Percentiles rank a stretch among this genome's conserved stretches.
Evolutionary conservation across 2,888 invertebrate species (phyloP).

Genomic region (Apoda limacodes): DNA sequence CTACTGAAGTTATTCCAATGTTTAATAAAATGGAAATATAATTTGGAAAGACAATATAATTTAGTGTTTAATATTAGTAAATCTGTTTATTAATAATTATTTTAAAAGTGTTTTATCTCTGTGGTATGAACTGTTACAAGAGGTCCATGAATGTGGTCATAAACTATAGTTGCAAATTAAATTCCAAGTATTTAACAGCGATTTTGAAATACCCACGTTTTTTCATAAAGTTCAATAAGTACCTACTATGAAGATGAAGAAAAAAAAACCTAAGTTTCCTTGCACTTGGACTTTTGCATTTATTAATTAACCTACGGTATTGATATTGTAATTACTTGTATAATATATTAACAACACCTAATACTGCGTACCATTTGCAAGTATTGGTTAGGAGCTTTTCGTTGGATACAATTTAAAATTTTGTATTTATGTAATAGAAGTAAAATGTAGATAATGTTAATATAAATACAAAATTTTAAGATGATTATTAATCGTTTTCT

Average conservation of each 20-base stretch:
- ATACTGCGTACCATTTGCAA: conserved; percentile 56
- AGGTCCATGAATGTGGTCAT: conserved; percentile 50
- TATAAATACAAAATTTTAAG: conserved; percentile 72
- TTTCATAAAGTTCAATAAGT: conserved; percentile 47
- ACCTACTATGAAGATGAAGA: conserved; percentile 40
- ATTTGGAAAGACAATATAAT: conserved; percentile 69
- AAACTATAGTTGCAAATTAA: conserved; percentile 27
- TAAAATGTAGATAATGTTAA: conserved; percentile 71
- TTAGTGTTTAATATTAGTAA: conserved; percentile 68
- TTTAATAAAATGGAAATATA: conserved; percentile 45
- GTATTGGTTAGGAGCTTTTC: conserved; percentile 67
- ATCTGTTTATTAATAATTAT: conserved; percentile 66
- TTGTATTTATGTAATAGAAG: conserved; percentile 71
- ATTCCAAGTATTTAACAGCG: conserved; percentile 39
- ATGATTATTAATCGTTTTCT: conserved; percentile 60
- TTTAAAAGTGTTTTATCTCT: conserved; percentile 66
- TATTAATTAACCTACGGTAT: conserved; percentile 71
- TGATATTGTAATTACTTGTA: conserved; percentile 71
- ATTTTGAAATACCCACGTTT: conserved; percentile 35
- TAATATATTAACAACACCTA: conserved; percentile 60
- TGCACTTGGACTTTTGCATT: conserved; percentile 72
- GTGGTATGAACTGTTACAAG: conserved; percentile 50
- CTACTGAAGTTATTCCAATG: conserved; percentile 49
- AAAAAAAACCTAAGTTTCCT: conserved; percentile 47
- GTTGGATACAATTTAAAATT: conserved; percentile 67